Evolutionary conservation across 2,888 invertebrate genomes (phyloP).

Genomic region (Euzophera pinguis): DNA sequence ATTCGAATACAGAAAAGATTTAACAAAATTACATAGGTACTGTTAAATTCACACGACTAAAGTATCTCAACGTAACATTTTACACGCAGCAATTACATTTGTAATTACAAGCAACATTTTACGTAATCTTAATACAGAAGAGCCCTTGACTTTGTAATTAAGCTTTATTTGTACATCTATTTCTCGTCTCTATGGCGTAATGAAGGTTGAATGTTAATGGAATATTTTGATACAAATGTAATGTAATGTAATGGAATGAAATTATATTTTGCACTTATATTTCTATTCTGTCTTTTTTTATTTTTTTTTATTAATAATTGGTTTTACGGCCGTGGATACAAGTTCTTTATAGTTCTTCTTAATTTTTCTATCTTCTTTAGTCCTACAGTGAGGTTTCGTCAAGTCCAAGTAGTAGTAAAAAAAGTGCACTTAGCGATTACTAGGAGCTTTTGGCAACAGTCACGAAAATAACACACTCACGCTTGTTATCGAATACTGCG

Average conservation of each 20-base stretch:
- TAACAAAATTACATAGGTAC: neutral
- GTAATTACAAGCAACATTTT: slow-evolving; percentile 31
- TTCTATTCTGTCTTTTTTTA: neutral
- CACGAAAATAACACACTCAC: no score
- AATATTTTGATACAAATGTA: neutral
- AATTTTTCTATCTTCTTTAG: no score
- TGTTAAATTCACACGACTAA: neutral
- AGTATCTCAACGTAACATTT: slow-evolving; percentile 6
- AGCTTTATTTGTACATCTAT: slow-evolving; percentile 13
- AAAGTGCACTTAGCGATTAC: no score
- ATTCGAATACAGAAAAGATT: no score
- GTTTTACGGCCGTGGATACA: no score
- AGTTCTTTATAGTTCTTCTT: no score
- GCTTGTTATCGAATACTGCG: no score
- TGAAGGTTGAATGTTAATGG: slow-evolving; percentile 11
- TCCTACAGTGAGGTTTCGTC: no score
- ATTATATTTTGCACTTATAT: neutral
- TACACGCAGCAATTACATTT: slow-evolving; percentile 26
- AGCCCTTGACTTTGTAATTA: slow-evolving; percentile 9
- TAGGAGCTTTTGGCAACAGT: no score
- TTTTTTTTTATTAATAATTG: no score
- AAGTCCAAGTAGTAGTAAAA: no score
- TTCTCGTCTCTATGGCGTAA: neutral
- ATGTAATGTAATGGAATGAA: neutral
- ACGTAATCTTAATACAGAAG: slow-evolving; percentile 18